Evolutionary conservation across 2,888 invertebrate species (phyloP), one percentile per base, ranked within the genome.

Genomic region (Temnothorax ravouxi): DNA sequence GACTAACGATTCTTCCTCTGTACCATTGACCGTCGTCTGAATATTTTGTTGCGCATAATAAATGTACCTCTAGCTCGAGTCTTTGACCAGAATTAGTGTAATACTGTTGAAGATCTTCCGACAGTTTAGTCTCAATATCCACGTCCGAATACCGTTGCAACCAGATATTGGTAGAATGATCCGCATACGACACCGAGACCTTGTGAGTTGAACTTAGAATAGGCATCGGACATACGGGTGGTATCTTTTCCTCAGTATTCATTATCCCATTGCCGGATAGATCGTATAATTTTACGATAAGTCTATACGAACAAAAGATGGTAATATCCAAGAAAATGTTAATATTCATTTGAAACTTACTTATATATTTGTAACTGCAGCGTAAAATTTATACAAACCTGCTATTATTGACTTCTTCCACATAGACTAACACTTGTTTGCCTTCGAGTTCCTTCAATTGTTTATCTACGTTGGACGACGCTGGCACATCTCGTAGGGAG

Each of bases 1-100:
- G 91, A 69, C 94, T 94, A 15, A 95, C 54, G 29, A 97, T 95
- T 85, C 95, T 95, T 3, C 96, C 97, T 66, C 97, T 96, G 92
- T 97, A 97, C 97, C 97, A 97, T 93, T 97, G 97, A 5, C 25
- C 59, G 3, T 95, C 96, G 93, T 97, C 97, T 0, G 91, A 82
- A 3, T 96, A 96, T 72, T 96, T 95, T 0, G 96, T 97, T 0
- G 96, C 97, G 92, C 97, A 97, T 0, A 97, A 85, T 3, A 93
- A 93, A 50, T 96, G 96, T 1, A 95, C 93, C 86, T 96, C 95
- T 61, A 95, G 96, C 59, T 93, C 94, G 95, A 92, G 95, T 95
- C 92, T 95, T 86, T 90, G 96, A 95, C 93, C 96, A 96, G 92
- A 95, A 95, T 85, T 95, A n/a, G 91, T 95, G 91, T 96, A 97